phyloP scores from a whole-genome alignment of 2,888 invertebrate species.

The Drosophila meridiana region DNA sequence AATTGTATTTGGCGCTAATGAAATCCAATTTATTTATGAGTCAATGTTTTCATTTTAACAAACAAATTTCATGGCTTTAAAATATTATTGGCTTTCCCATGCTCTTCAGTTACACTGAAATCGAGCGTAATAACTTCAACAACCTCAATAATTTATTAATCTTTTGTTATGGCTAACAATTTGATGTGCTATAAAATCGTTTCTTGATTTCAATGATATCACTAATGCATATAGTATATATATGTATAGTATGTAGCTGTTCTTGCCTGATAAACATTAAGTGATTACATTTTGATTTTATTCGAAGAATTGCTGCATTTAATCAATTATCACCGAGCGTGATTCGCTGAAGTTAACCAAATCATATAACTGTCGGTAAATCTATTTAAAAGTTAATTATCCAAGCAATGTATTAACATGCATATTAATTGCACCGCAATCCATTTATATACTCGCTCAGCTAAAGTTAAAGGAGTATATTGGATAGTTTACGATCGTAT shows the following conservation, averaged over 20 bases:
- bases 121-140: background rate
- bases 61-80: background rate
- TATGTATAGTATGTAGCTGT: background rate
- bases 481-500: too few species aligned
- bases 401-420: background rate
- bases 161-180: background rate
- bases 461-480: background rate
- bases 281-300: background rate
- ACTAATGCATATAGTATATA: background rate
- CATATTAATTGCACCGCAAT: background rate
- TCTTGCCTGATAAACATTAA: background rate
- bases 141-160: background rate
- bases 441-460: background rate
- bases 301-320: background rate
- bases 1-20: slow-evolving; percentile 1
- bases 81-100: background rate
- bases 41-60: background rate
- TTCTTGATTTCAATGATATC: background rate
- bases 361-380: background rate
- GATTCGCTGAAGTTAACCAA: background rate
- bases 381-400: background rate
- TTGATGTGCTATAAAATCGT: background rate
- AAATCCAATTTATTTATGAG: background rate
- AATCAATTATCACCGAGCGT: background rate
- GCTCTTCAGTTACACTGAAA: background rate